phyloP scores from a whole-genome alignment of 1,140 invertebrate genomes.

The Ptiloglossa arizonensis region DNA sequence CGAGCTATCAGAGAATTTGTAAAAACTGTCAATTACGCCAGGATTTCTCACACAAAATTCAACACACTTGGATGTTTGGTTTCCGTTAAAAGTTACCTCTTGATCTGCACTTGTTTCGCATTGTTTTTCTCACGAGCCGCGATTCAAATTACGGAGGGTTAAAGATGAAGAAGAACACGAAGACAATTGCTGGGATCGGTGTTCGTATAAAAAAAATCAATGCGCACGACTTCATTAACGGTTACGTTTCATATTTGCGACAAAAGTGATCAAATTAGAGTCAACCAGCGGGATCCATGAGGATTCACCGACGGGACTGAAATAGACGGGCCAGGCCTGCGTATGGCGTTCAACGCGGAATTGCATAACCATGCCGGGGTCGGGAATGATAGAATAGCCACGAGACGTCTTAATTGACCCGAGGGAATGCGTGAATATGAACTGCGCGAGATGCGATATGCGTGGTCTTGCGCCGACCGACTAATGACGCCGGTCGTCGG shows the following conservation, averaged over 20 bases:
- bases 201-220: too few species aligned
- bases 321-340: constrained; percentile 16
- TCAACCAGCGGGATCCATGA: not conserved
- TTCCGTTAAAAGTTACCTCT: too few species aligned
- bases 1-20: too few species aligned
- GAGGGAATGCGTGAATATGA: constrained; percentile 65
- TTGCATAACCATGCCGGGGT: constrained; percentile 61
- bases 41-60: too few species aligned
- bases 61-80: too few species aligned
- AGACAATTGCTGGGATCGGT: too few species aligned
- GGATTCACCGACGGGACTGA: constrained; percentile 21
- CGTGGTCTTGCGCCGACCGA: constrained; percentile 30
- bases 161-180: too few species aligned
- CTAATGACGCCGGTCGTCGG: constrained; percentile 44
- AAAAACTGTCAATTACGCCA: too few species aligned
- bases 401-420: constrained; percentile 73
- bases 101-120: too few species aligned
- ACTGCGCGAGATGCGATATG: constrained; percentile 53
- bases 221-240: too few species aligned
- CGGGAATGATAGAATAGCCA: constrained; percentile 66
- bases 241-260: not conserved
- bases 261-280: constrained; percentile 22
- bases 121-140: too few species aligned
- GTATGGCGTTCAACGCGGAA: constrained; percentile 32
- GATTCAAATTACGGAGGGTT: too few species aligned